Conservation (phyloP, 2,113 vertebrate genomes). For the Embiotoca jacksoni region DNA sequence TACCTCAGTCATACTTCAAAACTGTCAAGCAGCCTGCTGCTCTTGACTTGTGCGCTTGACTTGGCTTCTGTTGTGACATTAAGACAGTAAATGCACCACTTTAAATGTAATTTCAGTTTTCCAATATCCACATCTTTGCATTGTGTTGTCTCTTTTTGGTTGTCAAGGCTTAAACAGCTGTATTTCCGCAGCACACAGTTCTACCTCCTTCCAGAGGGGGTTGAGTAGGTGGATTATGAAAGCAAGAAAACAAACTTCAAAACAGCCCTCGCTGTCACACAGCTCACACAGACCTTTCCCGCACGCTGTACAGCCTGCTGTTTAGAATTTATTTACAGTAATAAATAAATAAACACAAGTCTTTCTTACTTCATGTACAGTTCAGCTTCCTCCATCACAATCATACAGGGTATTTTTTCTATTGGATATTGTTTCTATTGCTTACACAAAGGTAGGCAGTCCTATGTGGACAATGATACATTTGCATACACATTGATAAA, state of each 20-base stretch:
- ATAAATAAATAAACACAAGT: not conserved
- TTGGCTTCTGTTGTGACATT: not conserved
- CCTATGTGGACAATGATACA: no score
- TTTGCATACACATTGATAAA: no score
- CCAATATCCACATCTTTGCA: slow-evolving; percentile 17
- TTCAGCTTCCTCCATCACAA: no score
- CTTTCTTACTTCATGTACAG: no score
- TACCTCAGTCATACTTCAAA: slow-evolving; percentile 14
- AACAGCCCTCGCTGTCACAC: slow-evolving; percentile 61
- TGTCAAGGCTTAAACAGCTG: slow-evolving; percentile 66
- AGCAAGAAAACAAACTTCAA: slow-evolving; percentile 78
- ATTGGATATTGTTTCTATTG: no score
- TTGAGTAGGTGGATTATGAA: slow-evolving; percentile 72
- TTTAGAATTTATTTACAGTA: slow-evolving; percentile 55
- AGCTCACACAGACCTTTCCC: slow-evolving; percentile 36
- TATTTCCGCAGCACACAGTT: slow-evolving; percentile 36
- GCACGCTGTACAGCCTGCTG: slow-evolving; percentile 48
- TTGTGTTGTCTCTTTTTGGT: slow-evolving; percentile 27
- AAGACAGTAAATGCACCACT: slow-evolving; percentile 29
- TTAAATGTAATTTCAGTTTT: slow-evolving; percentile 46
- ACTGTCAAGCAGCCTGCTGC: not conserved
- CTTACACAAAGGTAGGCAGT: no score
- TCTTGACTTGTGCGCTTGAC: not conserved
- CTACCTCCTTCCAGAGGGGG: slow-evolving; percentile 51
- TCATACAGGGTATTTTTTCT: no score